Evolutionary conservation across 2,113 vertebrate genomes (phyloP).

Genomic region (Pardalotus punctatus): DNA sequence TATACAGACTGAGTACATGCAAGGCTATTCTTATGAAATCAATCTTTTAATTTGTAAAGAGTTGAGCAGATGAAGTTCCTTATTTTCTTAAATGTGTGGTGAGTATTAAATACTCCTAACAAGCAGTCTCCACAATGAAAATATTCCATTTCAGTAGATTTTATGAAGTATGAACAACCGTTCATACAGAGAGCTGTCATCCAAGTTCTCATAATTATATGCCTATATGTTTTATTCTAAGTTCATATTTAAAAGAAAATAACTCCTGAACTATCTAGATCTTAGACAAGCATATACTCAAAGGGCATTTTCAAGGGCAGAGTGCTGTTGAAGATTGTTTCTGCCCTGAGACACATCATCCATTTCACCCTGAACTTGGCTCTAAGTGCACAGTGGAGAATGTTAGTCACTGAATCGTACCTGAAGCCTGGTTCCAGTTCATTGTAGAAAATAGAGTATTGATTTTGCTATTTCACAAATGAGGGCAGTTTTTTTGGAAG

Average conservation of each 20-base stretch:
- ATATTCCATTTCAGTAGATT: neutral
- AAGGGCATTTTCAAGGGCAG: neutral
- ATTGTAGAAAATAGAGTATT: neutral
- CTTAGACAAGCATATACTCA: neutral
- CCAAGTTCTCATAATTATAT: neutral
- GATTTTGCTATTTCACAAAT: neutral
- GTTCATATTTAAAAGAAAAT: neutral
- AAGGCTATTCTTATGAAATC: neutral
- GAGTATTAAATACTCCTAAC: neutral
- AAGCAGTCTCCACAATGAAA: neutral
- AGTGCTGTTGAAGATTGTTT: neutral
- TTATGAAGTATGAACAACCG: neutral
- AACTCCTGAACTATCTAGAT: neutral
- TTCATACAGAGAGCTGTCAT: fast-evolving
- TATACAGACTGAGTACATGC: neutral
- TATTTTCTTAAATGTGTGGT: neutral
- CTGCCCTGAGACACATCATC: neutral
- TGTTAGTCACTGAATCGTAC: neutral
- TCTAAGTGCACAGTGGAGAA: neutral
- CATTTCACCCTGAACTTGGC: neutral
- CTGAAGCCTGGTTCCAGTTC: neutral
- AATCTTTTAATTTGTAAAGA: neutral
- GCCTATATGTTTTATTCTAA: neutral
- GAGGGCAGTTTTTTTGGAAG: fast-evolving
- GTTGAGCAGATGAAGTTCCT: neutral